A percentile compares a stretch with the other conserved stretches of the same genome.
phyloP scores from a whole-genome alignment of 2,888 invertebrate genomes.

The Eilema sororculum region DNA sequence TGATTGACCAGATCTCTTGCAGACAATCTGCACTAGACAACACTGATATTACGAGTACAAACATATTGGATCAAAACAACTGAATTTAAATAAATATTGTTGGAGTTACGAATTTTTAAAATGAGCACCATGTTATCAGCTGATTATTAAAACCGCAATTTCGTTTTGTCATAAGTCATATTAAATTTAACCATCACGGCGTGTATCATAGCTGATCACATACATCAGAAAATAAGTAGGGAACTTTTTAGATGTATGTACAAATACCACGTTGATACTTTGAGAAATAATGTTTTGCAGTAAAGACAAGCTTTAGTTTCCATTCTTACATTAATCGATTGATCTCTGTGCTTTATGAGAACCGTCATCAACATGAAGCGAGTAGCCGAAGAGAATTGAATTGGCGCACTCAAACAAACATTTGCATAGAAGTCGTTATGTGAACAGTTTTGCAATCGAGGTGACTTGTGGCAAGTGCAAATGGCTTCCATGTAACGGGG shows the following conservation, averaged over 20 bases:
- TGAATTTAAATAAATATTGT: no score
- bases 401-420: conserved; percentile 72
- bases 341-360: conserved; percentile 50
- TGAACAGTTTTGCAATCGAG: conserved; percentile 73
- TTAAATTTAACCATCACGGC: no score
- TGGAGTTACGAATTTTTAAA: no score
- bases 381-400: conserved; percentile 65
- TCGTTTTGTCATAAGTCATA: no score
- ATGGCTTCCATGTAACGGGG: conserved; percentile 77
- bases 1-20: no score
- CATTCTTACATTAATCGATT: conserved; percentile 16
- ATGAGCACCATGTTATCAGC: no score
- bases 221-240: not conserved
- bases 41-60: no score
- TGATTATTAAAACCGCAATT: no score
- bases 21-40: no score
- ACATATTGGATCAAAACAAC: no score
- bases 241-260: not conserved
- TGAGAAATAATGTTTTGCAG: not conserved
- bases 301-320: not conserved
- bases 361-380: conserved; percentile 62
- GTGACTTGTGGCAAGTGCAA: conserved; percentile 75
- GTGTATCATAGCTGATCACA: no score
- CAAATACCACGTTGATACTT: no score
- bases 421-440: conserved; percentile 72